Percentiles rank a stretch among this genome's conserved stretches.
These are phyloP conservation scores for Phenganax marumi DNA, from an alignment of 92 coral and sea anemone species.

Conservation along the genomic window DNA sequence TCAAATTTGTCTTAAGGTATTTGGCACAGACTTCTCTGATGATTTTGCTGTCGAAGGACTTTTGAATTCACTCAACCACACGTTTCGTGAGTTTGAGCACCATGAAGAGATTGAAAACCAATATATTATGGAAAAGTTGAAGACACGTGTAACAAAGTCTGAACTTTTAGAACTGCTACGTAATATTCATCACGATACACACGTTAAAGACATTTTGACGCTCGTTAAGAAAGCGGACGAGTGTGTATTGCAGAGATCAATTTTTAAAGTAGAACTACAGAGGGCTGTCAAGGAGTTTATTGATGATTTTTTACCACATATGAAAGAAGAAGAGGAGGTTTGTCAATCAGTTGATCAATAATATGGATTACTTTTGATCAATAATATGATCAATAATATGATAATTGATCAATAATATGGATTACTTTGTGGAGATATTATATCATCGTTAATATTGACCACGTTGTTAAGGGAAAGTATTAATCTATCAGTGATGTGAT, in stretches of 20 bases:
- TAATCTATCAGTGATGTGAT: background rate
- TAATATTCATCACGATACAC: slow-evolving; percentile 86
- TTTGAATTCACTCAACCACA: slow-evolving; percentile 65
- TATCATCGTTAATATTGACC: background rate
- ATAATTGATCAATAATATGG: background rate
- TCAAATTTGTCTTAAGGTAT: slow-evolving; percentile 60
- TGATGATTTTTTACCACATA: slow-evolving; percentile 88
- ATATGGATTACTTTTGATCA: too few species aligned
- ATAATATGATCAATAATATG: background rate
- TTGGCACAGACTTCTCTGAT: slow-evolving; percentile 81
- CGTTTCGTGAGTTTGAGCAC: slow-evolving; percentile 89
- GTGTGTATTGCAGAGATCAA: slow-evolving; percentile 38
- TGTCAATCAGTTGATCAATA: background rate
- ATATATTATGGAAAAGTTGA: slow-evolving; percentile 76
- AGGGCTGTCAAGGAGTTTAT: slow-evolving; percentile 84
- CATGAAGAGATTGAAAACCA: slow-evolving; percentile 96
- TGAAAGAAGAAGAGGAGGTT: slow-evolving; percentile 97
- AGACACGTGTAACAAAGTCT: slow-evolving; percentile 73
- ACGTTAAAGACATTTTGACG: slow-evolving; percentile 75
- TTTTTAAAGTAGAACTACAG: slow-evolving; percentile 47
- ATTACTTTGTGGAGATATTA: too few species aligned
- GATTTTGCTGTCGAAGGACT: slow-evolving; percentile 71
- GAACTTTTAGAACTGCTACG: slow-evolving; percentile 71
- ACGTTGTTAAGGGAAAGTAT: too few species aligned
- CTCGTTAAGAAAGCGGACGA: slow-evolving; percentile 76